These are phyloP conservation scores for Drosophila baimaii DNA, from an alignment of 1,140 invertebrate species.

Conservation along the genomic window DNA sequence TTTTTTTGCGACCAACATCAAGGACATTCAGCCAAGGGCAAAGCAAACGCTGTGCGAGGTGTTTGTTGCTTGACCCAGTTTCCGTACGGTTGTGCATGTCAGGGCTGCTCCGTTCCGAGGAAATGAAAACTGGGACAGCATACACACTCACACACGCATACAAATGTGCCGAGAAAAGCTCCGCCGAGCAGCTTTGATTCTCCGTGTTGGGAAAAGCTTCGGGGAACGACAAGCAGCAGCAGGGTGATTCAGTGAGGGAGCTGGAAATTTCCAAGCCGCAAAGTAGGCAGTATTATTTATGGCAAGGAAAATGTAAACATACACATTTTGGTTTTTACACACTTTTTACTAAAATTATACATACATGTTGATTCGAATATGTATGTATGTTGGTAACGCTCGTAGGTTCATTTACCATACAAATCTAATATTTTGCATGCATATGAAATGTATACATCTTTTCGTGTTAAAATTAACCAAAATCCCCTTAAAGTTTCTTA, in stretches of 20 bases:
- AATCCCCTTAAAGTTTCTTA: too few relatives aligned
- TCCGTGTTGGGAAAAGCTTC: conserved; percentile 20
- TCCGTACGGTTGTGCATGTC: conserved; percentile 23
- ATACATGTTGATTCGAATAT: too few relatives aligned
- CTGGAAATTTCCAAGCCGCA: neutral
- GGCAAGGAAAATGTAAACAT: too few relatives aligned
- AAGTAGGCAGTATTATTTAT: conserved; percentile 11
- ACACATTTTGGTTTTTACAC: neutral
- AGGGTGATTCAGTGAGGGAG: conserved; percentile 7
- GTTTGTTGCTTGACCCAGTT: conserved; percentile 64
- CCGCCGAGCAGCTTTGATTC: conserved; percentile 4
- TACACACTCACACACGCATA: neutral
- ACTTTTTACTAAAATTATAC: neutral
- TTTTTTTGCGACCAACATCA: conserved; percentile 42
- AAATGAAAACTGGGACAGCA: conserved; percentile 42
- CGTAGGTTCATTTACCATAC: too few relatives aligned
- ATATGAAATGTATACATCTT: too few relatives aligned
- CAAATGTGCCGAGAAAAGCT: conserved; percentile 17
- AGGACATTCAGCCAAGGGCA: conserved; percentile 64
- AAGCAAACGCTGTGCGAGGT: conserved; percentile 54
- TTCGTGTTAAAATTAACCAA: too few relatives aligned
- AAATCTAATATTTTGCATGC: too few relatives aligned
- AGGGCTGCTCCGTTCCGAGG: conserved; percentile 16
- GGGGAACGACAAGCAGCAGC: neutral
- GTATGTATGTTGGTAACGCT: too few relatives aligned